Evolutionary conservation across 2,797 vertebrate genomes (phyloP).

Genomic region (Hirundo rustica): DNA sequence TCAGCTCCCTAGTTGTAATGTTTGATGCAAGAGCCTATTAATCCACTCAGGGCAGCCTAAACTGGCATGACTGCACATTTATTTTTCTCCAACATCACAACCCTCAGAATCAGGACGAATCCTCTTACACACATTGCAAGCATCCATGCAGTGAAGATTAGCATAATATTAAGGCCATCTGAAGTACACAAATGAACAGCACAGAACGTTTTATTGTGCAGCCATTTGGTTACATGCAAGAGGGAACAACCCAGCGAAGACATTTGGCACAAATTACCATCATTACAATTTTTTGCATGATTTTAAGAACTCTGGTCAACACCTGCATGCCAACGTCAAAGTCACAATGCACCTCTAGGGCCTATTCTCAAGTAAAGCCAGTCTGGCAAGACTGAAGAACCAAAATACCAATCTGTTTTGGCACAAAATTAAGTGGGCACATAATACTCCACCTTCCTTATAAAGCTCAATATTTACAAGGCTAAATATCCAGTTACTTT

Average conservation of each 20-base stretch:
- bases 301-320: conserved; percentile 42
- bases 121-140: conserved; percentile 38
- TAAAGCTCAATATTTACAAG: conserved; percentile 85
- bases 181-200: conserved; percentile 53
- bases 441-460: conserved; percentile 83
- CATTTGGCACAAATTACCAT: conserved; percentile 43
- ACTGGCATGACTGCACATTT: not conserved
- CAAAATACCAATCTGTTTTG: conserved; percentile 53
- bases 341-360: conserved; percentile 21
- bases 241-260: conserved; percentile 41
- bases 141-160: conserved; percentile 33
- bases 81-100: not conserved
- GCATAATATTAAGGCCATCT: conserved; percentile 51
- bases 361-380: conserved; percentile 20
- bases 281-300: not conserved
- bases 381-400: conserved; percentile 1
- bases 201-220: conserved; percentile 17
- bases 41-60: not conserved
- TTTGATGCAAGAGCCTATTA: not conserved
- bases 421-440: conserved; percentile 66
- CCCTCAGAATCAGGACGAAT: conserved; percentile 29
- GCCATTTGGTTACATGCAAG: not conserved
- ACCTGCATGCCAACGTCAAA: not conserved
- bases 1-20: not conserved
- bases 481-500: conserved; percentile 57